phyloP scores from a whole-genome alignment of 2,113 vertebrate genomes.

The Sus scrofa region DNA sequence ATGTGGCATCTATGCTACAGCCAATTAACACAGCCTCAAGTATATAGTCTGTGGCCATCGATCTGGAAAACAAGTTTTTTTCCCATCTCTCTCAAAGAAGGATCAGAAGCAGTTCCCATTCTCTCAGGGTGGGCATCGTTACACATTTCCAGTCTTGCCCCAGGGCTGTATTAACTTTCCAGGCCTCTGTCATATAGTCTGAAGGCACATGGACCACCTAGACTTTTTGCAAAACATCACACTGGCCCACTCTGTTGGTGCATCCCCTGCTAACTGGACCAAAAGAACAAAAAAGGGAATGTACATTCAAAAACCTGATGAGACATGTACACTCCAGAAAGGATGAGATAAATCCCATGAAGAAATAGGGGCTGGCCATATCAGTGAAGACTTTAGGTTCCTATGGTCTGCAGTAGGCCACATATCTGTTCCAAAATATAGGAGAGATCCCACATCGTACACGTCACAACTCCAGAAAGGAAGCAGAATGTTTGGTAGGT shows the following conservation, averaged over 20 bases:
- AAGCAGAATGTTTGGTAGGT: neutral
- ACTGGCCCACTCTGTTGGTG: neutral
- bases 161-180: neutral
- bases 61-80: slow-evolving; percentile 2
- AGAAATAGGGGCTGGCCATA: neutral
- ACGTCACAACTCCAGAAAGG: neutral
- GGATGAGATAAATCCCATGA: neutral
- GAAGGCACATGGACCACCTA: neutral
- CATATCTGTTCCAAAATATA: neutral
- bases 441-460: neutral
- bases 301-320: neutral
- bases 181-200: neutral
- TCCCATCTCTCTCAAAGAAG: neutral
- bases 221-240: neutral
- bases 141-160: neutral
- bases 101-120: neutral
- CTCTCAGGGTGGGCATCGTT: no score
- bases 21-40: neutral
- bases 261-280: neutral
- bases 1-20: neutral
- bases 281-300: neutral
- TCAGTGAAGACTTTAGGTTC: neutral
- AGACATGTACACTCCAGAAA: neutral
- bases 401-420: neutral
- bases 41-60: neutral